Evolutionary conservation across 2,113 vertebrate genomes (phyloP).

Genomic region (Pampusana beccarii): DNA sequence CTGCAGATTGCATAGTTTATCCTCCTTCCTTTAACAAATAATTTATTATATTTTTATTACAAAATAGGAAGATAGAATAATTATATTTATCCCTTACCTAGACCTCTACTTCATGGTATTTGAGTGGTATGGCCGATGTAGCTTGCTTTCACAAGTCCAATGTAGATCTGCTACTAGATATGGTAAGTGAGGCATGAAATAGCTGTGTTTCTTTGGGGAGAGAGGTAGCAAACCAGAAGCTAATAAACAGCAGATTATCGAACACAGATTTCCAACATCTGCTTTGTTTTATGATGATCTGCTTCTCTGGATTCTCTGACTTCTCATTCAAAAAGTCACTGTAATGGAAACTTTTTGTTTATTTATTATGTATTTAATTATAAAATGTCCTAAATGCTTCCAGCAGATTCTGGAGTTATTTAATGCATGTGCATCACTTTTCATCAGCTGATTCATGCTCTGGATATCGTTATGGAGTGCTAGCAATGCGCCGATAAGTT

Average conservation of each 20-base stretch:
- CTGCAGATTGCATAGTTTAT: background rate
- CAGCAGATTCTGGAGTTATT: background rate
- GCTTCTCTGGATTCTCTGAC: background rate
- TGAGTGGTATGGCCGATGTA: background rate
- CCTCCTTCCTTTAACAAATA: background rate
- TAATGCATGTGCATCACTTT: background rate
- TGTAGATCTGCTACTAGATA: background rate
- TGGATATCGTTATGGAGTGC: background rate
- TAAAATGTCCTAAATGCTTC: background rate
- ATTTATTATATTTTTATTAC: background rate
- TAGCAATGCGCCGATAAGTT: background rate
- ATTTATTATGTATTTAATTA: background rate
- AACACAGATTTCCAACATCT: background rate
- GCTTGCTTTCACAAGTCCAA: background rate
- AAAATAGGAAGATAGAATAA: background rate
- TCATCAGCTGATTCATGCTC: background rate
- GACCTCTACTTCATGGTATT: background rate
- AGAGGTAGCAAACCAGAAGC: background rate
- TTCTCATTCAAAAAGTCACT: background rate
- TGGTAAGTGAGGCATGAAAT: background rate
- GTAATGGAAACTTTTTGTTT: background rate
- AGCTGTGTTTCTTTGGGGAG: background rate
- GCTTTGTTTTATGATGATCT: background rate
- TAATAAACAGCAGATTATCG: background rate
- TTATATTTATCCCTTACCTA: background rate